Evolutionary conservation across 2,888 invertebrate species (phyloP).

Genomic region (Spilosoma lubricipeda): DNA sequence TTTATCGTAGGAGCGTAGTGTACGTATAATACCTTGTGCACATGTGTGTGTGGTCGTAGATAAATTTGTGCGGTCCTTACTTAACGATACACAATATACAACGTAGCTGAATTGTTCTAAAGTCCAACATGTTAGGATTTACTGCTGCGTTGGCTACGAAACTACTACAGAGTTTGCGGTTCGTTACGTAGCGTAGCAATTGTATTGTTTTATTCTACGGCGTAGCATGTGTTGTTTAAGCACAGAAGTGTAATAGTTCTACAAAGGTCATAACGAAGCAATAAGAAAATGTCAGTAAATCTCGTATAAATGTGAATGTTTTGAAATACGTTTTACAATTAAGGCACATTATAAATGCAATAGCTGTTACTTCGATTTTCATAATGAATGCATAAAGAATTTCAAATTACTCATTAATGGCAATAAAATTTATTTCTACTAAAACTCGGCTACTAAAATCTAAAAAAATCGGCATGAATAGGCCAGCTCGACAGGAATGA

Average conservation of each 20-base stretch:
- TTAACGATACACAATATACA: conserved; percentile 60
- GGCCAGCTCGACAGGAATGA: too few relatives aligned
- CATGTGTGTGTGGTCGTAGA: conserved; percentile 35
- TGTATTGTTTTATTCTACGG: conserved; percentile 52
- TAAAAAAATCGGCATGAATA: too few relatives aligned
- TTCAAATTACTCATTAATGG: too few relatives aligned
- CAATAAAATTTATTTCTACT: too few relatives aligned
- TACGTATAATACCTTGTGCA: conserved; percentile 21
- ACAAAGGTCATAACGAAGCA: conserved; percentile 13
- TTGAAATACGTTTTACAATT: neutral
- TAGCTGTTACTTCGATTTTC: neutral
- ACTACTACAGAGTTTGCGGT: conserved; percentile 59
- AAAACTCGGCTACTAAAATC: too few relatives aligned
- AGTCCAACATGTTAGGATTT: conserved; percentile 59
- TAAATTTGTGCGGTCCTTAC: conserved; percentile 54
- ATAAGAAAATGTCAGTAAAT: neutral
- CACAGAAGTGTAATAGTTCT: conserved; percentile 40
- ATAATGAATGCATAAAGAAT: neutral
- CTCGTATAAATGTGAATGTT: neutral
- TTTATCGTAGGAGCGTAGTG: conserved; percentile 22
- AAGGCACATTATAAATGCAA: neutral
- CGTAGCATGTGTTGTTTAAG: conserved; percentile 46
- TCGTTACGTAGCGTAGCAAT: conserved; percentile 58
- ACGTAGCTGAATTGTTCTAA: conserved; percentile 57
- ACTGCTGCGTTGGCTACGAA: conserved; percentile 64